Percentiles rank a stretch among this genome's conserved stretches.
Evolutionary conservation across 2,888 invertebrate genomes (phyloP).

Genomic region (Oscheius sp.): DNA sequence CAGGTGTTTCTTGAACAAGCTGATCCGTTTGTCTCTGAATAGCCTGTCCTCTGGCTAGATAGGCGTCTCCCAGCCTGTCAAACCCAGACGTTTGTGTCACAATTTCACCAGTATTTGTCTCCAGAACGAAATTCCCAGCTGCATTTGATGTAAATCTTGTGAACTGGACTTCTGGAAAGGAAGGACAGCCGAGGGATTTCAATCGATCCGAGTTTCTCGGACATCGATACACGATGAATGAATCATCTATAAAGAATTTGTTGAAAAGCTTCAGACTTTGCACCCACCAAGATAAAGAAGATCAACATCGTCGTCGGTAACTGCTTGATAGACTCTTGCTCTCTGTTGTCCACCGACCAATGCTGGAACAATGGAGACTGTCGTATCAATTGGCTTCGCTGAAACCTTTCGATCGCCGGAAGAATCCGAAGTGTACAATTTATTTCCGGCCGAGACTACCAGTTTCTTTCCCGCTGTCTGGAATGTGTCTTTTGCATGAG

Average conservation of each 20-base stretch:
- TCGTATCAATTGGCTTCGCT: constrained; percentile 22
- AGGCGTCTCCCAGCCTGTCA: neutral
- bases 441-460: constrained; percentile 13
- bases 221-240: constrained; percentile 13
- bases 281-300: constrained; percentile 4
- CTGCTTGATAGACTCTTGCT: constrained; percentile 2
- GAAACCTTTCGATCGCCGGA: neutral
- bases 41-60: neutral
- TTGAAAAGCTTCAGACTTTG: neutral
- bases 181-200: neutral
- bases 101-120: neutral
- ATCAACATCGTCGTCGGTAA: constrained; percentile 10
- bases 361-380: constrained; percentile 27
- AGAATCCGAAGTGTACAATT: neutral
- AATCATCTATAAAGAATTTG: constrained; percentile 4
- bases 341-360: constrained; percentile 19
- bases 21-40: neutral
- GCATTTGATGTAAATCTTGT: constrained; percentile 2
- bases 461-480: neutral
- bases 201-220: neutral
- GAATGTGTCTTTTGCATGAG: neutral
- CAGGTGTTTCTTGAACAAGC: constrained; percentile 16
- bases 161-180: neutral
- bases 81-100: constrained; percentile 4
- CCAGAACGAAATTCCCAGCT: constrained; percentile 12